These are phyloP conservation scores for Lasiurus cinereus DNA, from an alignment of 2,113 vertebrate genomes.

Conservation along the genomic window DNA sequence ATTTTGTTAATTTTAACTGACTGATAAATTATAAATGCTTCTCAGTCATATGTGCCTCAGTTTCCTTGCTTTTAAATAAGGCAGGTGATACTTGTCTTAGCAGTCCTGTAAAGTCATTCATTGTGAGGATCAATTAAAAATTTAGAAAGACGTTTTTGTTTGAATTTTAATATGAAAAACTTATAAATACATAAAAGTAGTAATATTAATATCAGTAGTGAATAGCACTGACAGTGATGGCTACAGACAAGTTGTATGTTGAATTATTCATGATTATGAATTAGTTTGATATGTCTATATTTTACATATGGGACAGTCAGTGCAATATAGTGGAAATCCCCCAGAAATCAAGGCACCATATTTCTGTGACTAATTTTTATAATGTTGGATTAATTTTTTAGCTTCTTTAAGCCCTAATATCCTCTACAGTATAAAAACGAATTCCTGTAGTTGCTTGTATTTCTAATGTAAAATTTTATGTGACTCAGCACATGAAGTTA, in stretches of 20 bases:
- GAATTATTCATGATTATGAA: neutral
- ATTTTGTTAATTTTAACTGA: slow-evolving; percentile 41
- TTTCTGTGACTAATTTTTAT: slow-evolving; percentile 42
- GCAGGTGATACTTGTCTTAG: neutral
- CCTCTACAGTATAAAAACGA: neutral
- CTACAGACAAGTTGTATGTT: neutral
- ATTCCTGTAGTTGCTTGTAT: slow-evolving; percentile 36
- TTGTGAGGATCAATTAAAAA: slow-evolving; percentile 50
- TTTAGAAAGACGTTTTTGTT: neutral
- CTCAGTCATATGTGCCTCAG: neutral
- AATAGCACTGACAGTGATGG: neutral
- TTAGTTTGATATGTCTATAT: neutral
- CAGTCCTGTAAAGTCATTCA: neutral
- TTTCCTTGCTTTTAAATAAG: slow-evolving; percentile 29
- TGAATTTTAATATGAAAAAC: slow-evolving; percentile 29
- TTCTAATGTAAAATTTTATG: slow-evolving; percentile 57
- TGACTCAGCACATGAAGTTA: slow-evolving; percentile 70
- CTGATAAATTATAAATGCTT: slow-evolving; percentile 21
- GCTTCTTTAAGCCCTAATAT: neutral
- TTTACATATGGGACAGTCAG: neutral
- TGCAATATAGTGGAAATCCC: neutral
- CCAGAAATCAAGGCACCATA: neutral
- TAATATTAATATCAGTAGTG: neutral
- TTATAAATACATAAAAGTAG: neutral
- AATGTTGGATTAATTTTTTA: slow-evolving; percentile 27